These are phyloP conservation scores for Dichetophora obliterata DNA, from an alignment of 2,888 invertebrate genomes.

Conservation along the genomic window DNA sequence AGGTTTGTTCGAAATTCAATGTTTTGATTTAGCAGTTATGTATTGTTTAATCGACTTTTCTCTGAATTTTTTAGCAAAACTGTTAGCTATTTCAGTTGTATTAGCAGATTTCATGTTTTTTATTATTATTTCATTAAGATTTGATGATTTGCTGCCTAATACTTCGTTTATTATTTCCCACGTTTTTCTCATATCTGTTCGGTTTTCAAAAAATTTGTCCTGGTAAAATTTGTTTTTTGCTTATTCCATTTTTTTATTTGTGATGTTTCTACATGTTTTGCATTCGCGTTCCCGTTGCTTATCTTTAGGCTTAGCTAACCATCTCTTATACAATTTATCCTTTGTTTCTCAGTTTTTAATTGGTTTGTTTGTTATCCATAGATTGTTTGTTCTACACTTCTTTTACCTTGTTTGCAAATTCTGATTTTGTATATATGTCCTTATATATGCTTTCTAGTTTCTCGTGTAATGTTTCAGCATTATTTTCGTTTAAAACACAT, in stretches of 20 bases:
- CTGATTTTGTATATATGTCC: background rate
- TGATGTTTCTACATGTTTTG: constrained; percentile 23
- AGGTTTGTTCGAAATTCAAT: background rate
- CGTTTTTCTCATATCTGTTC: too few relatives aligned
- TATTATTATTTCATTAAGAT: constrained; percentile 33
- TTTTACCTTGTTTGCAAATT: too few relatives aligned
- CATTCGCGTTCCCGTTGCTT: constrained; percentile 11
- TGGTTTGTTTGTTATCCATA: constrained; percentile 17
- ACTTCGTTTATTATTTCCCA: constrained; percentile 27
- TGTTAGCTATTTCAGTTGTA: background rate
- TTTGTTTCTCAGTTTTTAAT: background rate
- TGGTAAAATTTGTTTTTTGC: constrained; percentile 22
- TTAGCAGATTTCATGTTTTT: constrained; percentile 28
- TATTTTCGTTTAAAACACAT: background rate
- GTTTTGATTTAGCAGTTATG: background rate
- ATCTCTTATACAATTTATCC: constrained; percentile 28
- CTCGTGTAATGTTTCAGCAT: background rate
- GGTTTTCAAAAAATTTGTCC: constrained; percentile 24
- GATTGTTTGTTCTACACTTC: background rate
- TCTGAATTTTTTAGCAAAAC: background rate
- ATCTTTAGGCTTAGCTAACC: constrained; percentile 21
- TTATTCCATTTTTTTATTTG: constrained; percentile 27
- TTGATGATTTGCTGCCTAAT: background rate
- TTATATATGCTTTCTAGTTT: background rate
- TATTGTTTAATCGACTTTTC: too few relatives aligned